Conservation (phyloP, 2,888 invertebrate genomes). For the Eustalomyia histrio region DNA sequence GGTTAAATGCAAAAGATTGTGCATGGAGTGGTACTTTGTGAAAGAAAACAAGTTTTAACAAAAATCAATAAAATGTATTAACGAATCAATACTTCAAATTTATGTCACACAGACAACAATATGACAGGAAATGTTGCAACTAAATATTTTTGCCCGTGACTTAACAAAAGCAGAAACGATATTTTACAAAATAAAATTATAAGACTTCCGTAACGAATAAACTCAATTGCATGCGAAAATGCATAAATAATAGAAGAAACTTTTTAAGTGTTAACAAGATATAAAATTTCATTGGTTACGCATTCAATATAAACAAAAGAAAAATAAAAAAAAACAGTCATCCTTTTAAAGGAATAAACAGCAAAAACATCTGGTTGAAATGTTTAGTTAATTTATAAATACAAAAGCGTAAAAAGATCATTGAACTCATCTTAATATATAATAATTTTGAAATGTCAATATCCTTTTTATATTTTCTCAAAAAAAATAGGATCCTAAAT, state of each 20-base stretch:
- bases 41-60: background rate
- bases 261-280: slow-evolving; percentile 8
- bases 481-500: background rate
- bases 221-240: background rate
- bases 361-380: slow-evolving; percentile 23
- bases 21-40: background rate
- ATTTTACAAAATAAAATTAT: background rate
- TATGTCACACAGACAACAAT: background rate
- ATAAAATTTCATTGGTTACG: slow-evolving; percentile 31
- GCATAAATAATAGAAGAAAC: background rate
- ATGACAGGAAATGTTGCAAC: slow-evolving; percentile 25
- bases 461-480: background rate
- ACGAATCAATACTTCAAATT: background rate
- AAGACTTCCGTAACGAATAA: slow-evolving; percentile 27
- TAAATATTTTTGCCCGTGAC: slow-evolving; percentile 29
- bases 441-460: background rate
- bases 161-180: slow-evolving; percentile 10
- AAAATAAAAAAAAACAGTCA: background rate
- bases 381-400: background rate
- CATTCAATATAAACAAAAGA: background rate
- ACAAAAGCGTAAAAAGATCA: slow-evolving; percentile 1
- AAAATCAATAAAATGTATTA: background rate
- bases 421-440: slow-evolving; percentile 8
- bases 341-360: slow-evolving; percentile 7
- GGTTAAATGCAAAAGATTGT: background rate